Base-by-base conservation (phyloP, 2,888 invertebrate genomes). In the Lasiommata megera region DNA sequence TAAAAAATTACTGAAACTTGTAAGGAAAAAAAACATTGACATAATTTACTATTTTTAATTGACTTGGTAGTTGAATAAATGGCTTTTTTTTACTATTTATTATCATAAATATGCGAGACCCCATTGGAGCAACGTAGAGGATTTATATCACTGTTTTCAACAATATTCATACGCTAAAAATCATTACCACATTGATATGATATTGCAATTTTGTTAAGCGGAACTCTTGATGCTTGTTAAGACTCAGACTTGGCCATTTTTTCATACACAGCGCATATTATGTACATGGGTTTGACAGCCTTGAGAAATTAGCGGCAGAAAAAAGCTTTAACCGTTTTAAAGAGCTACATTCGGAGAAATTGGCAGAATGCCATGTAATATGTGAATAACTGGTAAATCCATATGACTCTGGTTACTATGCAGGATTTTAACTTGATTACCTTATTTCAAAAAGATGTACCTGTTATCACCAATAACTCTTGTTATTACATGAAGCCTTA, bases 211-310 rank as follows among this genome's bases (percentile, higher is more conserved):
- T 40, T 9, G 9, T 17, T 18, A 0, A 23, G n/a, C 41, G 41
- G 41, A 11, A 18, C 41, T 18, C 23, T 18, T 18, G 1, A 23
- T 40, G 23, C 6, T 14, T 14, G 16, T 1, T 9, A 1, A 8
- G 34, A 34, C 11, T 34, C 34, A 11, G 11, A 34, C 11, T 9
- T 34, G 34, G 11, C 34, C 34, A 34, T 31, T 46, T 31, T 46
- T 46, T n/a, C 11, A 31, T 16, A 46, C 31, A 31, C 16, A 14
- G 37, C 48, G 36, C 9, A 18, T 36, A 36, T 23, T 18, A 48
- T 48, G 23, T 48, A 37, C 48, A 23, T 37, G 48, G 37, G 23
- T 36, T 48, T 37, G 48, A 48, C 48, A 48, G 48, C 37, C 9
- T 48, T 48, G 48, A 48, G 36, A 36, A 36, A 48, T 37, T 48